Conservation (phyloP, 2,888 invertebrate genomes). For the Eristalinus aeneus region DNA sequence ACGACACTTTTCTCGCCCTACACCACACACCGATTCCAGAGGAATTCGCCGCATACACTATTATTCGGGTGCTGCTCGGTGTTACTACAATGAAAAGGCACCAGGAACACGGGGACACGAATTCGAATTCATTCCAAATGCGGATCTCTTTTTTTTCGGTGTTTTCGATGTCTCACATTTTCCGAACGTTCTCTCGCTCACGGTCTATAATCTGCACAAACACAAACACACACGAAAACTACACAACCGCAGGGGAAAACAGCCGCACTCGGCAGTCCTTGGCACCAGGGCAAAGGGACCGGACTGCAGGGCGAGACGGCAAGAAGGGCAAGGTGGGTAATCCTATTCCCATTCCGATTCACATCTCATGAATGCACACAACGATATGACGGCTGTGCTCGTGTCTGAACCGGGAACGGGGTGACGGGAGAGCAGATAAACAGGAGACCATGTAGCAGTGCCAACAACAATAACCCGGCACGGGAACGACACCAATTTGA, state of each 20-base stretch:
- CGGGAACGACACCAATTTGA: conserved; percentile 6
- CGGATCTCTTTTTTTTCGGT: conserved; percentile 18
- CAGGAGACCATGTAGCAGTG: conserved; percentile 38
- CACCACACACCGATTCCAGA: conserved; percentile 49
- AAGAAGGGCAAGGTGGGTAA: conserved; percentile 44
- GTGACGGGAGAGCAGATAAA: conserved; percentile 18
- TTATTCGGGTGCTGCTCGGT: conserved; percentile 53
- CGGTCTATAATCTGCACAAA: conserved; percentile 49
- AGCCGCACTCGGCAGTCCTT: background rate
- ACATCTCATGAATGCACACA: background rate
- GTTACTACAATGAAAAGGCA: conserved; percentile 43
- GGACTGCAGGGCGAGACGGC: background rate
- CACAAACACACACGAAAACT: conserved; percentile 51
- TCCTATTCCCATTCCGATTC: conserved; percentile 13
- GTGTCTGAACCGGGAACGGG: background rate
- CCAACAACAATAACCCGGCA: background rate
- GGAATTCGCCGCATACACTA: conserved; percentile 56
- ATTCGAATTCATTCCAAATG: conserved; percentile 64
- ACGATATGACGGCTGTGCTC: background rate
- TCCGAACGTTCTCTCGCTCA: conserved; percentile 58
- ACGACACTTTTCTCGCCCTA: conserved; percentile 20
- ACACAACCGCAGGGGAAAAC: conserved; percentile 65
- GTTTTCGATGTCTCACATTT: conserved; percentile 47
- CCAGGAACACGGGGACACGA: conserved; percentile 54
- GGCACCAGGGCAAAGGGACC: conserved; percentile 6